Percentiles rank a stretch among this genome's conserved stretches.
These are phyloP conservation scores for Empidonax alnorum DNA, from an alignment of 2,113 vertebrate genomes.

Conservation along the genomic window DNA sequence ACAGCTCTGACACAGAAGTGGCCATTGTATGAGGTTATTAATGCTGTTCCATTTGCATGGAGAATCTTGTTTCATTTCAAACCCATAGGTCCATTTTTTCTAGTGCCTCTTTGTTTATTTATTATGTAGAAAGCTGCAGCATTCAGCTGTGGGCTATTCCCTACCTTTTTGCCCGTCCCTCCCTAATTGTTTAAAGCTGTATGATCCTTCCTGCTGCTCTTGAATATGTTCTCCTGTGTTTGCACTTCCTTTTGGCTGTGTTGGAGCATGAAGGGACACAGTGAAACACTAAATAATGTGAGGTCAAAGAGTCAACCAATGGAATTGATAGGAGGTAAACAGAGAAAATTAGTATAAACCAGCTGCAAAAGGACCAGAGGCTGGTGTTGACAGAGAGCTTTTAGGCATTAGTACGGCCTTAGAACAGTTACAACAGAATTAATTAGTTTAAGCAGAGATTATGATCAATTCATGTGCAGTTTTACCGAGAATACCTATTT, in stretches of 20 bases:
- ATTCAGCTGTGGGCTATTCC: background rate
- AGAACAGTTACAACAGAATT: background rate
- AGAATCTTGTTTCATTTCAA: background rate
- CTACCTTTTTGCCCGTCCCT: background rate
- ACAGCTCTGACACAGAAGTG: background rate
- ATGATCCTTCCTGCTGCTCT: background rate
- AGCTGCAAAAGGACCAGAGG: background rate
- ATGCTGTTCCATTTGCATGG: background rate
- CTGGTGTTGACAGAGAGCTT: background rate
- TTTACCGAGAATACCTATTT: background rate
- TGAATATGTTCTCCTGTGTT: background rate
- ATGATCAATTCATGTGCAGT: background rate
- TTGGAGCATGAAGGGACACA: conserved; percentile 1
- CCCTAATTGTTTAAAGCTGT: background rate
- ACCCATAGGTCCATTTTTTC: background rate
- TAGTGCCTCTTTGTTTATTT: background rate
- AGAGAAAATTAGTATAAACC: background rate
- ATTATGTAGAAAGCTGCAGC: background rate
- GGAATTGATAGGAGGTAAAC: background rate
- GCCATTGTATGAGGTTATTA: background rate
- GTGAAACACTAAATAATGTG: background rate
- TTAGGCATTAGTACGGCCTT: background rate
- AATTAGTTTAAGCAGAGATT: background rate
- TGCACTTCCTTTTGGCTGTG: background rate
- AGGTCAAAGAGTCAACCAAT: background rate